These are phyloP conservation scores for Sarcoramphus papa DNA, from an alignment of 2,797 vertebrate genomes.

Conservation along the genomic window DNA sequence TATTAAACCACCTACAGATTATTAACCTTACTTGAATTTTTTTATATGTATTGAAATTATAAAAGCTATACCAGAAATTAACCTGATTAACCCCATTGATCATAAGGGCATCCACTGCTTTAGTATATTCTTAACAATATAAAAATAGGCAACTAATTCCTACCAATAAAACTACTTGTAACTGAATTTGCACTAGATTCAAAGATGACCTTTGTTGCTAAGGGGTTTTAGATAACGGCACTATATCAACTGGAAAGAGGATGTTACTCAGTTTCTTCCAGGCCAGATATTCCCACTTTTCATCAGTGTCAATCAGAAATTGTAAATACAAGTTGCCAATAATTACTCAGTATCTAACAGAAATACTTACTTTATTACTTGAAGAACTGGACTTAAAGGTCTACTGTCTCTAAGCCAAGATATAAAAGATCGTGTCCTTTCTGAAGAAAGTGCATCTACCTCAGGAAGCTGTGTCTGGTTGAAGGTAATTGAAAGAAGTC, in stretches of 20 bases:
- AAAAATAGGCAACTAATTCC: neutral
- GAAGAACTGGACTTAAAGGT: slow-evolving; percentile 82
- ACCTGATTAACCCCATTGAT: neutral
- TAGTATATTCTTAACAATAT: neutral
- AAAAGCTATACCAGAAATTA: neutral
- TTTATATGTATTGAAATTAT: neutral
- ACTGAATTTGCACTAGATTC: neutral
- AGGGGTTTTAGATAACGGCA: neutral
- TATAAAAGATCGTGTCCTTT: slow-evolving; percentile 85
- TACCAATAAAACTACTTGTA: neutral
- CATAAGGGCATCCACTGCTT: neutral
- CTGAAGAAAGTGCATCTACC: slow-evolving; percentile 84
- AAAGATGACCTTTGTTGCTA: neutral
- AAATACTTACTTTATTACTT: slow-evolving; percentile 88
- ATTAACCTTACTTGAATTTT: neutral
- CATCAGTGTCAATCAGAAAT: neutral
- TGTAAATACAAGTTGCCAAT: neutral
- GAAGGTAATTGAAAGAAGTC: slow-evolving; percentile 4
- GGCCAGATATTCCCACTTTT: neutral
- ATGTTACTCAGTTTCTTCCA: neutral
- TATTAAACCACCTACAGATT: neutral
- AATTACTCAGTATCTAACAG: neutral
- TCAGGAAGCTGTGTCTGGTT: slow-evolving; percentile 88
- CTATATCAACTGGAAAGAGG: neutral
- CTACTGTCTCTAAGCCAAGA: slow-evolving; percentile 91